Conservation (phyloP, 1,140 invertebrate species). For the Zaprionus ornatus region DNA sequence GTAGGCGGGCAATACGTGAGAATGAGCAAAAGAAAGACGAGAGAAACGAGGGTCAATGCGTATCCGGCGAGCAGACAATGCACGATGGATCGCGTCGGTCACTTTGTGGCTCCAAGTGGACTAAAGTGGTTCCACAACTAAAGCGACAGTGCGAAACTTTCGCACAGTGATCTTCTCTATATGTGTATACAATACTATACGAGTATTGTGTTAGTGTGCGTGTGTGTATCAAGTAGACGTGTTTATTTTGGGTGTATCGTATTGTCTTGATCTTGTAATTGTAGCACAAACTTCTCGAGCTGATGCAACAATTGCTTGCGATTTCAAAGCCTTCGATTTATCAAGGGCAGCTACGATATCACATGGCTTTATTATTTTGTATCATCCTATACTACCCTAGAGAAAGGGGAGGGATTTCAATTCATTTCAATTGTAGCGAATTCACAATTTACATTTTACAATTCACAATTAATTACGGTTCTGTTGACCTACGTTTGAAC, state of each 20-base stretch:
- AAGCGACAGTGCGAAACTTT: slow-evolving; percentile 13
- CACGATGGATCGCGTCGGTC: neutral
- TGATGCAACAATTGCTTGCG: slow-evolving; percentile 63
- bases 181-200: neutral
- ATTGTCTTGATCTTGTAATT: slow-evolving; percentile 50
- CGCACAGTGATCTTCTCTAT: slow-evolving; percentile 1
- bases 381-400: neutral
- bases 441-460: slow-evolving; percentile 21
- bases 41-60: slow-evolving; percentile 3
- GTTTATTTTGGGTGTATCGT: slow-evolving; percentile 37
- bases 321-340: slow-evolving; percentile 44
- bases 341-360: slow-evolving; percentile 46
- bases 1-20: neutral
- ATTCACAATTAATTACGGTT: slow-evolving; percentile 28
- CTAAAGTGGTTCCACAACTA: slow-evolving; percentile 28
- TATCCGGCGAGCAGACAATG: slow-evolving; percentile 31
- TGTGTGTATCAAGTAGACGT: slow-evolving; percentile 14
- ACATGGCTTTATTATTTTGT: slow-evolving; percentile 26
- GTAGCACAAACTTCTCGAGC: slow-evolving; percentile 30
- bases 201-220: neutral
- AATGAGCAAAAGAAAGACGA: slow-evolving; percentile 3
- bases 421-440: slow-evolving; percentile 34
- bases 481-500: slow-evolving; percentile 37
- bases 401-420: slow-evolving; percentile 18
- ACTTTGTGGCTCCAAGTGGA: slow-evolving; percentile 33